phyloP scores from a whole-genome alignment of 2,797 vertebrate species.

The Liparis tanakae region DNA sequence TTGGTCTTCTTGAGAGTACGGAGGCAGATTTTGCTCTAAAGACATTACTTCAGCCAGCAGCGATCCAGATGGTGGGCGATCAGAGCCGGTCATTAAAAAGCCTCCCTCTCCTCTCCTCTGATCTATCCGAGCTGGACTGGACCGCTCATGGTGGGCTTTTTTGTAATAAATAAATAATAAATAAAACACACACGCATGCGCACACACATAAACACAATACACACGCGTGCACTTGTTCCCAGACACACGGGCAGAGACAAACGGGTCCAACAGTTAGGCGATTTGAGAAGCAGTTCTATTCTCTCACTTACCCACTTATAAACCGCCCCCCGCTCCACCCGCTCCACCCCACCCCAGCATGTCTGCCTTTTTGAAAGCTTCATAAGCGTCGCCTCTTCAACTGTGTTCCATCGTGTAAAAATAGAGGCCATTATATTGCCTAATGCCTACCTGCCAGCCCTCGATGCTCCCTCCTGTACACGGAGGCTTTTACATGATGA shows the following conservation, averaged over 20 bases:
- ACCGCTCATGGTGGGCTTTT: conserved; percentile 68
- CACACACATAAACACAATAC: conserved; percentile 10
- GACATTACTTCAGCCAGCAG: conserved; percentile 21
- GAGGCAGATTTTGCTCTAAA: conserved; percentile 6
- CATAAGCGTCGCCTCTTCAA: conserved; percentile 79
- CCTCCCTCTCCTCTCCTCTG: conserved; percentile 49
- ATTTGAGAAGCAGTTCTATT: conserved; percentile 75
- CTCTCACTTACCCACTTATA: conserved; percentile 71
- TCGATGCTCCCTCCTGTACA: conserved; percentile 76
- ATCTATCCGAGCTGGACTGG: conserved; percentile 74
- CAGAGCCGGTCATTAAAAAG: conserved; percentile 45
- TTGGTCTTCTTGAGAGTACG: not conserved
- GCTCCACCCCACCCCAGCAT: conserved; percentile 37
- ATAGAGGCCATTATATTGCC: conserved; percentile 81
- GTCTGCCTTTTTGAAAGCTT: conserved; percentile 77
- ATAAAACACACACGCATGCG: not conserved
- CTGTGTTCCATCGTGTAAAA: conserved; percentile 77
- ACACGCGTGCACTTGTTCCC: conserved; percentile 27
- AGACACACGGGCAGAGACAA: conserved; percentile 56
- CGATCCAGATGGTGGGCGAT: conserved; percentile 37
- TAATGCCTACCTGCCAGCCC: conserved; percentile 80
- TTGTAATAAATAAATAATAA: conserved; percentile 45
- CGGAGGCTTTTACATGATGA: conserved; percentile 86
- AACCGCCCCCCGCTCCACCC: conserved; percentile 22
- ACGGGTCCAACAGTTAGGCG: conserved; percentile 65